Evolutionary conservation across 1,140 invertebrate species (phyloP).

Genomic region (Trichonephila clavipes): DNA sequence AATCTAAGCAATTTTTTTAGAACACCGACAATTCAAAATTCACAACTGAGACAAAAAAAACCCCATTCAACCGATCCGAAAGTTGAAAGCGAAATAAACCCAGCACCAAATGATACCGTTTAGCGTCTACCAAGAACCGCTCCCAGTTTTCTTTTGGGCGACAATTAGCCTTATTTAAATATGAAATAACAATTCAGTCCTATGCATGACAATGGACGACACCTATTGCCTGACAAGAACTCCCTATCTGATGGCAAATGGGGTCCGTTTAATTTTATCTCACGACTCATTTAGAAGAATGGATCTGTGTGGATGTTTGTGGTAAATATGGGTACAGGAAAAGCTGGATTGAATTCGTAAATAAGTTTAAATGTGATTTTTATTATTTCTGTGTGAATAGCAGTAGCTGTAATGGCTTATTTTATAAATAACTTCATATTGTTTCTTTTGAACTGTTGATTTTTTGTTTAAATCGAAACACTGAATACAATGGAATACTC

Average conservation of each 20-base stretch:
- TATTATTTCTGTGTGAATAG: too few species aligned
- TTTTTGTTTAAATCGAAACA: too few species aligned
- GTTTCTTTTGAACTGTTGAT: too few species aligned
- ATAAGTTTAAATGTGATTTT: too few species aligned
- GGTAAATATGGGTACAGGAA: not conserved
- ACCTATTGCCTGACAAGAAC: not conserved
- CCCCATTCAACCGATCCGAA: not conserved
- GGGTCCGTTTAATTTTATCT: not conserved
- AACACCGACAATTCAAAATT: not conserved
- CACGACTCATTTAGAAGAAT: not conserved
- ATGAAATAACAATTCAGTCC: not conserved
- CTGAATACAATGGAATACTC: too few species aligned
- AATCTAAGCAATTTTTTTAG: not conserved
- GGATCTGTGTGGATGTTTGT: not conserved
- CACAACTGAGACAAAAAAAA: not conserved
- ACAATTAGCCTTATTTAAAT: constrained; percentile 7
- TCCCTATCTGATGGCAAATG: not conserved
- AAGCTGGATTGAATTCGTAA: not conserved
- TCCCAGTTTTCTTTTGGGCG: not conserved
- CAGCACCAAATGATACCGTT: not conserved
- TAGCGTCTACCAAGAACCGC: not conserved
- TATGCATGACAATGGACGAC: not conserved
- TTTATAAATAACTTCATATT: too few species aligned
- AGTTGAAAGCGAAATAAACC: not conserved
- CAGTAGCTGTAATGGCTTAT: too few species aligned